These are phyloP conservation scores for Pelobates fuscus DNA, from an alignment of 2,113 vertebrate species.

Conservation along the genomic window DNA sequence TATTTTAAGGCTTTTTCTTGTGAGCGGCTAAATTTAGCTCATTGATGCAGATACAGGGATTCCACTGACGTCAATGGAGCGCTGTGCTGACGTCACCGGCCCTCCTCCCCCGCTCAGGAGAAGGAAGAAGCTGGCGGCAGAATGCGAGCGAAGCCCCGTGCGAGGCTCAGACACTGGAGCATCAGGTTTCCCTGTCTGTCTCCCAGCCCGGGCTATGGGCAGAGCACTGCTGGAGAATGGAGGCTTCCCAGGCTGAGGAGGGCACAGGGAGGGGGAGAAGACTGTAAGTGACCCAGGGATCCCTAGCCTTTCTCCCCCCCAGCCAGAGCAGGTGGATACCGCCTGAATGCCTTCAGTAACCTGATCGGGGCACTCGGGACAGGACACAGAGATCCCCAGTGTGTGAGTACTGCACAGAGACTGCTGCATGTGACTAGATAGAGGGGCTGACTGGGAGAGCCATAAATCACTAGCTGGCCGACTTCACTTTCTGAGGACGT, in stretches of 20 bases:
- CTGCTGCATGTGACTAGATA: conserved; percentile 11
- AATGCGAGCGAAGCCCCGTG: conserved; percentile 31
- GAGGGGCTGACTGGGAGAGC: too few relatives aligned
- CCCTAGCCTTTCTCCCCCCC: conserved; percentile 16
- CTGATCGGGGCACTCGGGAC: conserved; percentile 30
- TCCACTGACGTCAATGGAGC: conserved; percentile 72
- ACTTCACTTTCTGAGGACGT: too few relatives aligned
- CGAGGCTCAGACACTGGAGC: conserved; percentile 18
- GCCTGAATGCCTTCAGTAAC: conserved; percentile 17
- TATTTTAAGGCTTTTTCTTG: conserved; percentile 48
- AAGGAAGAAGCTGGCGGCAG: conserved; percentile 47
- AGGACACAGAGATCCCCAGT: conserved; percentile 10
- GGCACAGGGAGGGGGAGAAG: conserved; percentile 1
- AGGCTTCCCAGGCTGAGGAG: conserved; percentile 9
- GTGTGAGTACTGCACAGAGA: conserved; percentile 32
- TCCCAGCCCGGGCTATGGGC: not conserved
- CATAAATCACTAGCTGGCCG: too few relatives aligned
- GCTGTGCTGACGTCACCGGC: conserved; percentile 61
- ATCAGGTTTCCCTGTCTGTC: conserved; percentile 23
- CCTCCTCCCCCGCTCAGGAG: conserved; percentile 51
- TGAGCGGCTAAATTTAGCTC: conserved; percentile 69
- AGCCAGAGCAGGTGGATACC: conserved; percentile 35
- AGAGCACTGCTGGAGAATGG: not conserved
- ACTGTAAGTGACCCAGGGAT: conserved; percentile 25
- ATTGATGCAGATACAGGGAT: conserved; percentile 70